phyloP scores from a whole-genome alignment of 1,140 invertebrate genomes.

The Lanistes nyassanus region DNA sequence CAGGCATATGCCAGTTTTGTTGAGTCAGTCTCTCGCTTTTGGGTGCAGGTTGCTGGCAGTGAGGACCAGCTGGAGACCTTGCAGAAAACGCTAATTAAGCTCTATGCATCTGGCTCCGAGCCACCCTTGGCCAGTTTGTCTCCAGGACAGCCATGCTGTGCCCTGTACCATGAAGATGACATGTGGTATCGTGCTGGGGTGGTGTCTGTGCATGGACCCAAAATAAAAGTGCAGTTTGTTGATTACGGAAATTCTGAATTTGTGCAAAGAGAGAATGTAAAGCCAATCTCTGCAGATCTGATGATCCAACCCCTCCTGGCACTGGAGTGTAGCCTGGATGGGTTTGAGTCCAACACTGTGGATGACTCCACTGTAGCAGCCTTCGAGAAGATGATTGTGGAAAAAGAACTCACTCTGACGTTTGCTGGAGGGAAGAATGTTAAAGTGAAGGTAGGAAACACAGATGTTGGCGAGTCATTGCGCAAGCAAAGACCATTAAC shows the following conservation, averaged over 20 bases:
- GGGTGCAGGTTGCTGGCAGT: slow-evolving; percentile 62
- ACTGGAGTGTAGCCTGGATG: slow-evolving; percentile 42
- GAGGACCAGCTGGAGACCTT: slow-evolving; percentile 62
- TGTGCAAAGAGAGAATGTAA: slow-evolving; percentile 24
- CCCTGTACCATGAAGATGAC: slow-evolving; percentile 78
- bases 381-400: slow-evolving; percentile 27
- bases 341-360: slow-evolving; percentile 24
- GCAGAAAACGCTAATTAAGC: slow-evolving; percentile 55
- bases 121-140: slow-evolving; percentile 12
- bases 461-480: slow-evolving; percentile 39
- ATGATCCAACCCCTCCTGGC: slow-evolving; percentile 36
- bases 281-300: slow-evolving; percentile 27
- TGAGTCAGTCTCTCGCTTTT: slow-evolving; percentile 66
- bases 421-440: slow-evolving; percentile 25
- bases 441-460: slow-evolving; percentile 23
- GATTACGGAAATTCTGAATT: slow-evolving; percentile 72
- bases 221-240: slow-evolving; percentile 81
- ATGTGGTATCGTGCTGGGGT: slow-evolving; percentile 84
- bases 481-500: slow-evolving; percentile 36
- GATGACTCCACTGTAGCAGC: slow-evolving; percentile 21
- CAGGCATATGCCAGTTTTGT: slow-evolving; percentile 44
- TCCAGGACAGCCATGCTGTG: slow-evolving; percentile 66
- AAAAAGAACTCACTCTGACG: slow-evolving; percentile 29
- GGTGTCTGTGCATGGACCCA: slow-evolving; percentile 67
- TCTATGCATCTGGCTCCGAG: slow-evolving; percentile 21